phyloP scores from a whole-genome alignment of 2,797 vertebrate genomes.

The Argyrosomus regius region DNA sequence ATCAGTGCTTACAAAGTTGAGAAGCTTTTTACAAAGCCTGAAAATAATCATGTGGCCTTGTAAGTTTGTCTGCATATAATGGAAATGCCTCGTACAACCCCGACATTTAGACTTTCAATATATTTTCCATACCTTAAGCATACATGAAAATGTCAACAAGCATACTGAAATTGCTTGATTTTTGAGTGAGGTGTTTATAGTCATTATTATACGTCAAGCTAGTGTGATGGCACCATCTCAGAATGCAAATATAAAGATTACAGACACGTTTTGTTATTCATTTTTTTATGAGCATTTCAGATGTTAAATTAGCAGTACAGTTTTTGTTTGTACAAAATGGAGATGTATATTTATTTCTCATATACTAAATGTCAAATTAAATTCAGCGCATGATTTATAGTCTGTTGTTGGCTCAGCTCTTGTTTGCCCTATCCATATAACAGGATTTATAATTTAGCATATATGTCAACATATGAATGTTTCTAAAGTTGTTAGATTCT shows the following conservation, averaged over 20 bases:
- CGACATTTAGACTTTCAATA: neutral
- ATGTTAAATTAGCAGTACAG: neutral
- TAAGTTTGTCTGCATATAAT: neutral
- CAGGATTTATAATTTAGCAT: neutral
- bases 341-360: neutral
- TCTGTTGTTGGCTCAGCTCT: neutral
- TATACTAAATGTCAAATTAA: neutral
- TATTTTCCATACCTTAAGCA: neutral
- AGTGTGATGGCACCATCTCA: neutral
- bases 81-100: neutral
- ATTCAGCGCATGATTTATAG: neutral
- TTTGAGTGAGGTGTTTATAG: neutral
- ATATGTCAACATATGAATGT: neutral
- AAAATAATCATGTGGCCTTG: neutral
- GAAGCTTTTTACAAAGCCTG: neutral
- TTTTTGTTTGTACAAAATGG: neutral
- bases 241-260: neutral
- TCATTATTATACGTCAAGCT: neutral
- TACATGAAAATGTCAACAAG: neutral
- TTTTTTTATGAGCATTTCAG: neutral
- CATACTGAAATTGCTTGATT: neutral
- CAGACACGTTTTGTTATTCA: neutral
- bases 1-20: neutral
- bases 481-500: constrained; percentile 9
- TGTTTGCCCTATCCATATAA: neutral